Percentiles rank a stretch among this genome's conserved stretches.
Conservation (phyloP, 2,113 vertebrate genomes). For the Ursus arctos region DNA sequence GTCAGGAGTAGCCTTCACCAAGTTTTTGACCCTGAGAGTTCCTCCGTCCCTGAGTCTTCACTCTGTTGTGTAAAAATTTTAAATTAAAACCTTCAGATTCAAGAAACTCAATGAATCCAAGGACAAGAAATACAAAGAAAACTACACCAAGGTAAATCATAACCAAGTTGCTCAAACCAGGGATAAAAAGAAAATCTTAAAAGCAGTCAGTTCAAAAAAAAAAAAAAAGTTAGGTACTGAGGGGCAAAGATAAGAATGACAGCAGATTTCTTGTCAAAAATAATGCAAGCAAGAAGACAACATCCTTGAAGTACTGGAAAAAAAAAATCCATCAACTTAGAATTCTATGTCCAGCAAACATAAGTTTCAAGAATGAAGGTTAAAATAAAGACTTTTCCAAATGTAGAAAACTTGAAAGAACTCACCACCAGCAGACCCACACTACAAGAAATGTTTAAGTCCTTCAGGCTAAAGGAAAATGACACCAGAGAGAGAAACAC, state of each 20-base stretch:
- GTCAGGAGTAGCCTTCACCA: neutral
- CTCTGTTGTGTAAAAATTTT: neutral
- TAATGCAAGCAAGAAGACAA: neutral
- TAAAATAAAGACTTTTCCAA: conserved; percentile 49
- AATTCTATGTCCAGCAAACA: conserved; percentile 15
- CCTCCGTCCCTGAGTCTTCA: neutral
- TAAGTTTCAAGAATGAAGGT: conserved; percentile 27
- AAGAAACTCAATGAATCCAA: conserved; percentile 45
- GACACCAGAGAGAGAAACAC: neutral
- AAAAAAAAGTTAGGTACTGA: neutral
- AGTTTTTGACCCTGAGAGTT: neutral
- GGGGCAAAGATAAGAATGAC: neutral
- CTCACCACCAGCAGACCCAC: neutral
- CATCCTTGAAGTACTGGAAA: neutral
- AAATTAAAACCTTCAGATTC: conserved; percentile 36
- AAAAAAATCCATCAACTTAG: conserved; percentile 1
- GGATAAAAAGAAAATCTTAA: conserved; percentile 37
- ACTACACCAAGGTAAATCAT: neutral
- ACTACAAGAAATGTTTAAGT: conserved; percentile 20
- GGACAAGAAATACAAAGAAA: conserved; percentile 25
- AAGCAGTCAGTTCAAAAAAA: neutral
- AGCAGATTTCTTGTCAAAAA: conserved; percentile 53
- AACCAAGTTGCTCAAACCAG: conserved; percentile 25
- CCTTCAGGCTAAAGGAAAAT: neutral
- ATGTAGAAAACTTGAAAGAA: conserved; percentile 14